Evolutionary conservation across 2,113 vertebrate species (phyloP).

Genomic region (Rattus norvegicus): GRCr8 NC_086020.1:47791001-47791500

Average conservation of each 20-base stretch:
- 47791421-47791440: not conserved
- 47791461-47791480: slow-evolving; percentile 39
- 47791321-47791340: not conserved
- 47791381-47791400: not conserved
- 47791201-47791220: slow-evolving; percentile 35
- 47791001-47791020: not conserved
- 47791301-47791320: not conserved
- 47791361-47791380: not conserved
- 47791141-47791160: not conserved
- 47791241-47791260: slow-evolving; percentile 12
- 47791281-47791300: not conserved
- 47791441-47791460: not conserved
- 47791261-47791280: slow-evolving; percentile 10
- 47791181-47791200: slow-evolving; percentile 42
- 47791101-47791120: not conserved
- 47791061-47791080: slow-evolving; percentile 19
- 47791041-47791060: slow-evolving; percentile 7
- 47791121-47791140: not conserved
- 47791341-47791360: not conserved
- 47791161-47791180: not conserved
- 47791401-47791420: not conserved
- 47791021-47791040: not conserved
- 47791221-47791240: slow-evolving; percentile 3
- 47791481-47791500: not conserved
- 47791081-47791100: not conserved